Evolutionary conservation across 2,888 invertebrate species (phyloP), one percentile per base, ranked within the genome.

Genomic region (Argynnis bischoffii): DNA sequence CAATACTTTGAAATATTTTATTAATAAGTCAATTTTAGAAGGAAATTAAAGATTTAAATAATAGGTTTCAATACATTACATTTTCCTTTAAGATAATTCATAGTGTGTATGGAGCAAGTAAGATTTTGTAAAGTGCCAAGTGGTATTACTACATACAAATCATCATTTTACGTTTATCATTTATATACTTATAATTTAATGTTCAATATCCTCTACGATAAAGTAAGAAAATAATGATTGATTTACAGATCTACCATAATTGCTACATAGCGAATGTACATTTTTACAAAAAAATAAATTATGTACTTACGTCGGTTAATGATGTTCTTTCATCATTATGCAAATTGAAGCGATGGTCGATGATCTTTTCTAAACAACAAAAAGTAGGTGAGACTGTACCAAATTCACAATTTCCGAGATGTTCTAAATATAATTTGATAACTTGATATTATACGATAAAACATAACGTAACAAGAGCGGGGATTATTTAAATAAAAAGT

Each of bases 401-500:
- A 59, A 59, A n/a, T n/a, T 26, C 26, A 59, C n/a, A 6, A 18
- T 61, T 51, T 61, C 50, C 51, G 35, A 50, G 74, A 75, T 79
- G 83, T 69, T 81, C 85, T 77, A 77, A 84, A 84, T 84, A 78
- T 71, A 69, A 76, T 80, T 81, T 85, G 87, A 89, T 90, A 89
- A 86, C 81, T 79, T 77, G 78, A 57, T 78, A 76, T 85, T 84
- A 86, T 88, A 85, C 79, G 85, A 87, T 88, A 86, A 81, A 86
- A 78, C 81, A 85, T 81, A 82, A 70, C 55, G 63, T 75, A 66
- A 61, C 68, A 77, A 77, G 80, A 81, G 90, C 80, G 89, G 91
- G 91, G 90, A 88, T 86, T 79, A 75, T 85, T 87, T 85, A 84
- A 88, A 90, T 90, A 92, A 88, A 89, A 91, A 89, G 88, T 87